These are phyloP conservation scores for Drosophila paulistorum DNA, from an alignment of 1,140 invertebrate species.

Conservation along the genomic window DNA sequence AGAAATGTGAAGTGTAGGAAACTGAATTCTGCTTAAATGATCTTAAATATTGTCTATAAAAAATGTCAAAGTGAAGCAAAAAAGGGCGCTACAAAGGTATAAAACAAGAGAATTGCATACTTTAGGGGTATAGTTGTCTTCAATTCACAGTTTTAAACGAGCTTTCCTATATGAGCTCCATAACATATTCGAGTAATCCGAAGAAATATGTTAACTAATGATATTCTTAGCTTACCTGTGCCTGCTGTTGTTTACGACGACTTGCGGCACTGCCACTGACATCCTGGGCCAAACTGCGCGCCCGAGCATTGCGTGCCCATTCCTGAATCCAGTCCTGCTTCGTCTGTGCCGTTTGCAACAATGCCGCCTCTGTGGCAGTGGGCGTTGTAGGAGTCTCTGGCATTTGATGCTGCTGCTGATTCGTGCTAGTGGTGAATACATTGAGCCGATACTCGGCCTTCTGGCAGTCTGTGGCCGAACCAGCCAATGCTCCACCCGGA, in stretches of 20 bases:
- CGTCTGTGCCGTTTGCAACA: slow-evolving; percentile 74
- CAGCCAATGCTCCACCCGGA: slow-evolving; percentile 50
- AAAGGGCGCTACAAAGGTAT: too few relatives aligned
- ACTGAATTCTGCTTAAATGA: too few relatives aligned
- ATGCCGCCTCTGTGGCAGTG: slow-evolving; percentile 62
- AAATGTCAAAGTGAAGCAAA: too few relatives aligned
- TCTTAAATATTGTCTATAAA: too few relatives aligned
- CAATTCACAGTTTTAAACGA: too few relatives aligned
- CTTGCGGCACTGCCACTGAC: slow-evolving; percentile 57
- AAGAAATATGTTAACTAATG: too few relatives aligned
- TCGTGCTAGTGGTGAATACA: slow-evolving; percentile 73
- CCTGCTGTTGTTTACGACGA: slow-evolving; percentile 59
- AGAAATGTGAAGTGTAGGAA: too few relatives aligned
- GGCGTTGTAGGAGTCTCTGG: slow-evolving; percentile 76
- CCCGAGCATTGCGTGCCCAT: slow-evolving; percentile 80
- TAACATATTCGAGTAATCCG: too few relatives aligned
- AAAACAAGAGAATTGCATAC: too few relatives aligned
- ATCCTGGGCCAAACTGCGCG: slow-evolving; percentile 73
- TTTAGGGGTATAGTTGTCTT: too few relatives aligned
- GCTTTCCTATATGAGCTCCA: too few relatives aligned
- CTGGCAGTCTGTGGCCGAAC: slow-evolving; percentile 76
- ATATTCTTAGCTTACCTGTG: slow-evolving; percentile 39
- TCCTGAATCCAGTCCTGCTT: slow-evolving; percentile 83
- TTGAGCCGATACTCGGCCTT: slow-evolving; percentile 81
- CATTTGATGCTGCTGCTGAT: slow-evolving; percentile 53